Evolutionary conservation across 2,113 vertebrate species (phyloP), one percentile per base, ranked within the genome.

Genomic region (Chloebia gouldiae): DNA sequence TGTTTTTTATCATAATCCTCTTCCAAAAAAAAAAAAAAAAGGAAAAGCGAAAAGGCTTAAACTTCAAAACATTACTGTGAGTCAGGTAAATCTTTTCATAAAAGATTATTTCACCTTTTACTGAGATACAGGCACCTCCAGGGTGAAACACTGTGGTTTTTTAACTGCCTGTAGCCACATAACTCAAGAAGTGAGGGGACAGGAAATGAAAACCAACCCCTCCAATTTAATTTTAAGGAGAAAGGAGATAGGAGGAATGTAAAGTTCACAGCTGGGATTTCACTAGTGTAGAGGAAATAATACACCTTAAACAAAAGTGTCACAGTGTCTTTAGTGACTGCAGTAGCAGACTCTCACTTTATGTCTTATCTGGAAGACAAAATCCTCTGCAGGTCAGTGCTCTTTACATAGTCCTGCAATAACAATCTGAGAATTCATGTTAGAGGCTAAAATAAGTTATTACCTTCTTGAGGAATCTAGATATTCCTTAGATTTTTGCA

Each of bases 161-260:
- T 95, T 63, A 66, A 82, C 89, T 80, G 93, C 75, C 70, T 80
- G 87, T 82, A 90, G 81, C 66, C 70, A 77, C 63, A 88, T 33
- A 91, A 76, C 75, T 86, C 35, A 60, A 94, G 83, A 91, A 91
- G 42, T 50, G 64, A 91, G 39, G 40, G 78, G 66, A 90, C 50
- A 95, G 87, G 68, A 97, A 94, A 97, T 97, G 75, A 94, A 95
- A 95, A 88, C 90, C 79, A 92, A 93, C 91, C 92, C 68, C 92
- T 70, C 64, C 94, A 95, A 95, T 94, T 95, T 94, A 88, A 83
- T 94, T 90, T 93, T 80, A 92, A 92, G 90, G 75, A 73, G 56
- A 92, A 92, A 90, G 81, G 18, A 87, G 83, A 68, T 50, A 86
- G 60, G 39, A 65, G 45, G 75, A 73, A 94, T 77, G 50, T 87